These are phyloP conservation scores for Parus major DNA, from an alignment of 2,113 vertebrate species.

Conservation along the genomic window DNA sequence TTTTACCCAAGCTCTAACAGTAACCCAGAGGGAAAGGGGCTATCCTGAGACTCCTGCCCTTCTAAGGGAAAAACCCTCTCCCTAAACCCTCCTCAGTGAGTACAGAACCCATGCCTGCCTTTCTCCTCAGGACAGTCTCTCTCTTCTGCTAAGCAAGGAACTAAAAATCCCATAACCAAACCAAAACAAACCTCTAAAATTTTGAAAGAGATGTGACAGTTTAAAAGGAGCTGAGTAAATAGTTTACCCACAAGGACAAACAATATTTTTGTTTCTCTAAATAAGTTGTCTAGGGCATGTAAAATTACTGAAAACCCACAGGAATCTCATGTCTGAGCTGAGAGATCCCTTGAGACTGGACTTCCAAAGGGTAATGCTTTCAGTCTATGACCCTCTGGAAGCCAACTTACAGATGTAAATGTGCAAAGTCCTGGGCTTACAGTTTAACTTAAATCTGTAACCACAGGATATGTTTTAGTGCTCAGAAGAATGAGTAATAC, in stretches of 20 bases:
- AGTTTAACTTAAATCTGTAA: not conserved
- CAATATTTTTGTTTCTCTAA: conserved; percentile 42
- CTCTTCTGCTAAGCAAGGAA: not conserved
- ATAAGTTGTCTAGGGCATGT: not conserved
- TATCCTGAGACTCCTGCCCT: not conserved
- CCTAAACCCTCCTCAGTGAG: not conserved
- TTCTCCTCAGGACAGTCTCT: not conserved
- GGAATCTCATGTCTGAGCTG: not conserved
- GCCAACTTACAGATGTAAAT: not conserved
- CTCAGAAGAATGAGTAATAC: not conserved
- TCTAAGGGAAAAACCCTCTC: not conserved
- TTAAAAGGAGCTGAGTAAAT: conserved; percentile 40
- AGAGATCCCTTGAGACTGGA: not conserved
- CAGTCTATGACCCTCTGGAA: not conserved
- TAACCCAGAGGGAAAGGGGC: not conserved
- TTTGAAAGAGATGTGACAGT: conserved; percentile 25
- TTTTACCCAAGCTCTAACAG: not conserved
- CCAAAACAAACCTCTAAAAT: not conserved
- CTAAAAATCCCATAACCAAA: not conserved
- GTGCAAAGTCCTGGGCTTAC: not conserved
- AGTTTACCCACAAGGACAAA: conserved; percentile 45
- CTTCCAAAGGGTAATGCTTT: not conserved
- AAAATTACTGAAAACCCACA: conserved; percentile 44
- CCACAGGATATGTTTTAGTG: not conserved
- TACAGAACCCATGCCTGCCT: not conserved